Percentiles rank a stretch among this genome's conserved stretches.
Conservation (phyloP, 2,797 vertebrate species). For the Thunnus albacares region DNA sequence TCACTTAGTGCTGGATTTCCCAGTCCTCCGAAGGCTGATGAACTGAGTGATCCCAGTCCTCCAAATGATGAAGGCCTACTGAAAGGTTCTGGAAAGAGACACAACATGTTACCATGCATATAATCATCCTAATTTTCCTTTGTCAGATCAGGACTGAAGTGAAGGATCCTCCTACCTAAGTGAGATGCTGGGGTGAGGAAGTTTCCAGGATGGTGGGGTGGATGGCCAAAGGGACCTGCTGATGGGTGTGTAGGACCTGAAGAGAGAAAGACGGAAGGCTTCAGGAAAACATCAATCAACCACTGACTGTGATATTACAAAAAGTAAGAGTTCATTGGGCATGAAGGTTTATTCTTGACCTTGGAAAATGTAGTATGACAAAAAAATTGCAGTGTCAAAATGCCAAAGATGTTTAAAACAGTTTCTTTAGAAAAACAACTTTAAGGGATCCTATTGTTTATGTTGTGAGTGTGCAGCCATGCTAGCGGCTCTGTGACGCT, state of each 20-base stretch:
- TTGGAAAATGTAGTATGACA: background rate
- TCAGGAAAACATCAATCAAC: background rate
- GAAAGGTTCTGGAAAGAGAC: constrained; percentile 89
- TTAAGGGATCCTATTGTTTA: background rate
- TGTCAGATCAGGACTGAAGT: background rate
- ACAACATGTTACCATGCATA: constrained; percentile 14
- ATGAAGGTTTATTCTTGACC: background rate
- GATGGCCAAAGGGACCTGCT: constrained; percentile 92
- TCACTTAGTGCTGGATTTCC: constrained; percentile 98
- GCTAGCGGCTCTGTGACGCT: too few relatives aligned
- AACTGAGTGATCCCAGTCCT: constrained; percentile 93
- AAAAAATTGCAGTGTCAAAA: background rate
- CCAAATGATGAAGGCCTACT: constrained; percentile 92
- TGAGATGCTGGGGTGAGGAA: constrained; percentile 94
- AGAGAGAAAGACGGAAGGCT: background rate
- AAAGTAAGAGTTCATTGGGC: background rate
- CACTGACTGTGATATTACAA: background rate
- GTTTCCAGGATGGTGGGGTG: constrained; percentile 94
- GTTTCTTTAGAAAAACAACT: background rate
- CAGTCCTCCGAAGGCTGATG: constrained; percentile 97
- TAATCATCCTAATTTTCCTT: background rate
- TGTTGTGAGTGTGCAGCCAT: too few relatives aligned
- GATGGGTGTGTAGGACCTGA: constrained; percentile 94
- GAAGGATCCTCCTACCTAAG: constrained; percentile 86
- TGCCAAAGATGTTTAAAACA: background rate